Conservation (phyloP, 2,888 invertebrate species). For the Tholera decimalis region DNA sequence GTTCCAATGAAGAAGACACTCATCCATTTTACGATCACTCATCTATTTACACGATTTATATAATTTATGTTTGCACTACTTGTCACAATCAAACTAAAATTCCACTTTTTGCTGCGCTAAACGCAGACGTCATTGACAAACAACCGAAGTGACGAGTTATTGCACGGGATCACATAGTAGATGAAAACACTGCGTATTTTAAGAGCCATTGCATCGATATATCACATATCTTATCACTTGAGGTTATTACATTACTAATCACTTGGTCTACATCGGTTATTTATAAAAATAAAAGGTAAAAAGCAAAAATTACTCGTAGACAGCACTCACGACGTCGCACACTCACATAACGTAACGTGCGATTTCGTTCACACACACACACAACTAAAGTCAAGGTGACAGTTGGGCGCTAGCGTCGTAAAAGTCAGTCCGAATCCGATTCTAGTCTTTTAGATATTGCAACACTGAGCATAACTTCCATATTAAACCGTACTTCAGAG, state of each 20-base stretch:
- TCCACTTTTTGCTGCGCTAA: conserved; percentile 91
- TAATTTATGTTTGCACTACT: conserved; percentile 88
- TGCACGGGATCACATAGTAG: conserved; percentile 88
- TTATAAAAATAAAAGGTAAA: conserved; percentile 90
- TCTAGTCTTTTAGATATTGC: conserved; percentile 54
- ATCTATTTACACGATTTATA: conserved; percentile 86
- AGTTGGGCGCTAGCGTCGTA: conserved; percentile 77
- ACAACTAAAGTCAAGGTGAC: conserved; percentile 78
- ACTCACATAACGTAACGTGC: conserved; percentile 88
- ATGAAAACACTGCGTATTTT: conserved; percentile 87
- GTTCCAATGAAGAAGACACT: conserved; percentile 86
- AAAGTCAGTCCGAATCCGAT: conserved; percentile 61
- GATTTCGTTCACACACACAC: conserved; percentile 83
- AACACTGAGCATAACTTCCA: conserved; percentile 55
- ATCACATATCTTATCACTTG: conserved; percentile 90
- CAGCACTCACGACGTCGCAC: conserved; percentile 90
- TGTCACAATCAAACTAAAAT: conserved; percentile 90
- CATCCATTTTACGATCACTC: conserved; percentile 90
- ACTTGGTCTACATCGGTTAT: conserved; percentile 84
- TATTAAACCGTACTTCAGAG: not conserved
- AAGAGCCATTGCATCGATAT: conserved; percentile 84
- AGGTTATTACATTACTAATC: conserved; percentile 86
- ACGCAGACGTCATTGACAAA: conserved; percentile 92
- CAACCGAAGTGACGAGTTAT: conserved; percentile 90
- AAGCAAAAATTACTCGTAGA: conserved; percentile 89